phyloP scores from a whole-genome alignment of 2,888 invertebrate genomes.

The Leucophenga maculata region DNA sequence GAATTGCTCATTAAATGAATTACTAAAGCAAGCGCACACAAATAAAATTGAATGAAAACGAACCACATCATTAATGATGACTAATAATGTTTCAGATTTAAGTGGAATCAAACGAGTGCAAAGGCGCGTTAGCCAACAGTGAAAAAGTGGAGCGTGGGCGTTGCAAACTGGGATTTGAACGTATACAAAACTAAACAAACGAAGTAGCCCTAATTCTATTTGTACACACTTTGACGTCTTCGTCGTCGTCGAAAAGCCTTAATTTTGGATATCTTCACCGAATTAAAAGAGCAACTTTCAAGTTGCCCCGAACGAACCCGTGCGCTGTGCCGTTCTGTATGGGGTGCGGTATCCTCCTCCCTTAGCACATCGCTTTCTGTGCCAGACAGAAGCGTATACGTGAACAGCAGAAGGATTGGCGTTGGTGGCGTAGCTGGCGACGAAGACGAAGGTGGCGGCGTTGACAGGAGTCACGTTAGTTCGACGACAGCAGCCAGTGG shows the following conservation, averaged over 20 bases:
- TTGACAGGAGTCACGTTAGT: slow-evolving; percentile 29
- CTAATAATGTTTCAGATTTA: slow-evolving; percentile 4
- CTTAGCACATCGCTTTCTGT: slow-evolving; percentile 65
- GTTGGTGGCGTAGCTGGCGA: slow-evolving; percentile 53
- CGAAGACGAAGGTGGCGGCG: slow-evolving; percentile 53
- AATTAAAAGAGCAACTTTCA: slow-evolving; percentile 71
- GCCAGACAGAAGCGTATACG: slow-evolving; percentile 39
- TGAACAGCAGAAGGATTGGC: slow-evolving; percentile 29
- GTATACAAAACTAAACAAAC: background rate
- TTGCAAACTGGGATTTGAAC: background rate
- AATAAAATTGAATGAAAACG: background rate
- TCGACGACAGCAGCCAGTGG: slow-evolving; percentile 34
- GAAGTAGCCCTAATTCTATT: too few relatives aligned
- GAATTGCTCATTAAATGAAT: too few relatives aligned
- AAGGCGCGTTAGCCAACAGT: background rate
- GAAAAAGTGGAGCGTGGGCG: background rate
- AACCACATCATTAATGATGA: background rate
- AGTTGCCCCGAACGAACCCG: slow-evolving; percentile 72
- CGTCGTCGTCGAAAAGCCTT: slow-evolving; percentile 30
- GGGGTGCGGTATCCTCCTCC: slow-evolving; percentile 67
- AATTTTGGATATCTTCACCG: slow-evolving; percentile 71
- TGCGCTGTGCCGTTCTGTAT: slow-evolving; percentile 68
- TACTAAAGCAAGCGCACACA: background rate
- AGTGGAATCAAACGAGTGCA: background rate
- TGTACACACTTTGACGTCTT: background rate